Conservation (phyloP, 2,888 invertebrate species). For the Zaprionus obscuricornis region DNA sequence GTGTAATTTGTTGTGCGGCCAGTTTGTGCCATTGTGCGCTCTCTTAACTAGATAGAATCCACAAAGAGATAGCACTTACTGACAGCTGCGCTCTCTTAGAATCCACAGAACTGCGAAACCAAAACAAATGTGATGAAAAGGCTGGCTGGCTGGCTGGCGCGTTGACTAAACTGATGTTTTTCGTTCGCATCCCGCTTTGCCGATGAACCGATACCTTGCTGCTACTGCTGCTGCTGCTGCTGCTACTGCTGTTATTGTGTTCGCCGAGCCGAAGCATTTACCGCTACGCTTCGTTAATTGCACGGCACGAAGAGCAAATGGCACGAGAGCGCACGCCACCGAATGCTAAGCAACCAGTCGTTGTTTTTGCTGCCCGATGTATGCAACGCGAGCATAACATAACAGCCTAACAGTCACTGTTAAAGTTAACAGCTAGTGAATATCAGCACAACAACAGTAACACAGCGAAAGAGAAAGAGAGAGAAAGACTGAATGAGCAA, state of each 20-base stretch:
- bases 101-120: slow-evolving; percentile 75
- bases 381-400: slow-evolving; percentile 37
- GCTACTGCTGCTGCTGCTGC: slow-evolving; percentile 36
- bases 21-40: neutral
- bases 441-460: slow-evolving; percentile 15
- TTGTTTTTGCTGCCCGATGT: slow-evolving; percentile 46
- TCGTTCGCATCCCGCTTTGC: no score
- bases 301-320: slow-evolving; percentile 42
- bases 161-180: no score
- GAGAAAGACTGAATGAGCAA: no score
- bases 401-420: slow-evolving; percentile 38
- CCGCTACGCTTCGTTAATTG: slow-evolving; percentile 61
- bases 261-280: slow-evolving; percentile 42
- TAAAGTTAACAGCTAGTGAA: slow-evolving; percentile 40
- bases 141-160: slow-evolving; percentile 23
- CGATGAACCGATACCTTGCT: slow-evolving; percentile 33
- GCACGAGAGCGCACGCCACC: slow-evolving; percentile 37
- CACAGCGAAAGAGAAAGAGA: slow-evolving; percentile 3
- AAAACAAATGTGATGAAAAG: slow-evolving; percentile 80
- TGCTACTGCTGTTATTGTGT: neutral
- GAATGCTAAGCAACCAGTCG: slow-evolving; percentile 58
- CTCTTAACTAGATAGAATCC: slow-evolving; percentile 63
- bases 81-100: slow-evolving; percentile 43
- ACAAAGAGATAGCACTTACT: slow-evolving; percentile 9
- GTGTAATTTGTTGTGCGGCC: slow-evolving; percentile 5